These are phyloP conservation scores for Melitaea athalia DNA, from an alignment of 2,888 invertebrate genomes.

Conservation along the genomic window DNA sequence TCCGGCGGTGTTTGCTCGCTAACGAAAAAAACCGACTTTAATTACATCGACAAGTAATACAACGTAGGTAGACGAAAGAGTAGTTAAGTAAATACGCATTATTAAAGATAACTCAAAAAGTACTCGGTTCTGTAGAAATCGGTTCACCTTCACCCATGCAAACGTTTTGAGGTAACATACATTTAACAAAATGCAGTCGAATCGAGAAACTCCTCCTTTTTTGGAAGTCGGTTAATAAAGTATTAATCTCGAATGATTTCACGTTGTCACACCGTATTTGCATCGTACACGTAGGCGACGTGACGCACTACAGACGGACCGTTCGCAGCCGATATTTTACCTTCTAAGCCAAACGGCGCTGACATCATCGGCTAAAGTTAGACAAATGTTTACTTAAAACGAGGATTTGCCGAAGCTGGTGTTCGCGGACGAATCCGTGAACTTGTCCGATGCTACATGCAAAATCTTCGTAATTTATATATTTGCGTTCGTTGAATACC, in stretches of 20 bases:
- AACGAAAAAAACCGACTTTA: too few species aligned
- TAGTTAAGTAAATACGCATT: too few species aligned
- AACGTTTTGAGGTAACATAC: too few species aligned
- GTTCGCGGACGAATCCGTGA: constrained; percentile 22
- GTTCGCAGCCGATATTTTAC: constrained; percentile 60
- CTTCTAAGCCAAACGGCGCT: constrained; percentile 57
- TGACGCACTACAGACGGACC: constrained; percentile 58
- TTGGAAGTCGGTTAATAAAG: constrained; percentile 47
- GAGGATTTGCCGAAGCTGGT: constrained; percentile 23
- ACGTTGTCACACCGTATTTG: constrained; percentile 52
- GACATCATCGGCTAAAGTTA: constrained; percentile 69
- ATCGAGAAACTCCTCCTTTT: too few species aligned
- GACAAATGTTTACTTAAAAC: constrained; percentile 57
- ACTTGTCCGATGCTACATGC: constrained; percentile 16
- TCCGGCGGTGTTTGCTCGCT: constrained; percentile 43
- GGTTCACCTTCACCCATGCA: too few species aligned
- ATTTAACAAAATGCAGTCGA: too few species aligned
- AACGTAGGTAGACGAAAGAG: too few species aligned
- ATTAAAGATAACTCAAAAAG: too few species aligned
- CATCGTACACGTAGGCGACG: constrained; percentile 53
- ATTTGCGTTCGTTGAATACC: neutral
- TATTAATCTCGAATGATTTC: constrained; percentile 48
- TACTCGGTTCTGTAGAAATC: too few species aligned
- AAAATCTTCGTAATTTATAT: neutral
- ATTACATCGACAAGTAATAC: too few species aligned